Evolutionary conservation across 2,888 invertebrate species (phyloP).

Genomic region (Tetragnatha montana): DNA sequence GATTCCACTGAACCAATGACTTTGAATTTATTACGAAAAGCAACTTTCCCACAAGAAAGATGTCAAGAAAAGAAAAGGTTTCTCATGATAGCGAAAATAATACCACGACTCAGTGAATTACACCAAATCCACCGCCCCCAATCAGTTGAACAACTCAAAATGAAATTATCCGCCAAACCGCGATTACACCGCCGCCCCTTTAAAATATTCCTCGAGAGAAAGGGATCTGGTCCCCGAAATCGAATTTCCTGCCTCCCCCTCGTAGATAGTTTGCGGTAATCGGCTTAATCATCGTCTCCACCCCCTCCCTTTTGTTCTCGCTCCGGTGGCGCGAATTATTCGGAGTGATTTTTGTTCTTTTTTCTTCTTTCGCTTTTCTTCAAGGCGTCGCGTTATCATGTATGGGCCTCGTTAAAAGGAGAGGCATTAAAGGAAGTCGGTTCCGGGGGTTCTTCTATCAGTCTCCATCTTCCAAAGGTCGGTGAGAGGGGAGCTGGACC

Average conservation of each 20-base stretch:
- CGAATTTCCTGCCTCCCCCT: conserved; percentile 3
- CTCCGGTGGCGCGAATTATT: conserved; percentile 69
- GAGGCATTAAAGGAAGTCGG: conserved; percentile 1
- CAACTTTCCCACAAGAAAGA: too few relatives aligned
- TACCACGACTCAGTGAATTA: too few relatives aligned
- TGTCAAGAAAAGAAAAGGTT: too few relatives aligned
- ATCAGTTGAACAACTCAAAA: not conserved
- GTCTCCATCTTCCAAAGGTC: conserved; percentile 11
- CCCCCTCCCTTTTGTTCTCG: conserved; percentile 57
- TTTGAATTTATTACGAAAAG: too few relatives aligned
- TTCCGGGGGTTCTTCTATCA: conserved; percentile 5
- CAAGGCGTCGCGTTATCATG: conserved; percentile 38
- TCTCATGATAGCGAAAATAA: too few relatives aligned
- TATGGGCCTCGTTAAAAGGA: conserved; percentile 54
- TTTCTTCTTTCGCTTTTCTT: conserved; percentile 32
- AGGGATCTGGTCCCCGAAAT: conserved; percentile 3
- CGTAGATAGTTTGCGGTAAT: conserved; percentile 60
- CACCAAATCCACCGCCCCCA: not conserved
- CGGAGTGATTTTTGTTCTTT: conserved; percentile 59
- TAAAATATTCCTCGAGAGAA: not conserved
- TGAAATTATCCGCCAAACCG: not conserved
- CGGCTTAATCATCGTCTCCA: conserved; percentile 68
- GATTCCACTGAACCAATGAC: too few relatives aligned
- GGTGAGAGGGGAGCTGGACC: conserved; percentile 2
- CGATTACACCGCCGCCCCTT: not conserved